Conservation (phyloP, 2,888 invertebrate genomes). For the Ceraclea dissimilis region DNA sequence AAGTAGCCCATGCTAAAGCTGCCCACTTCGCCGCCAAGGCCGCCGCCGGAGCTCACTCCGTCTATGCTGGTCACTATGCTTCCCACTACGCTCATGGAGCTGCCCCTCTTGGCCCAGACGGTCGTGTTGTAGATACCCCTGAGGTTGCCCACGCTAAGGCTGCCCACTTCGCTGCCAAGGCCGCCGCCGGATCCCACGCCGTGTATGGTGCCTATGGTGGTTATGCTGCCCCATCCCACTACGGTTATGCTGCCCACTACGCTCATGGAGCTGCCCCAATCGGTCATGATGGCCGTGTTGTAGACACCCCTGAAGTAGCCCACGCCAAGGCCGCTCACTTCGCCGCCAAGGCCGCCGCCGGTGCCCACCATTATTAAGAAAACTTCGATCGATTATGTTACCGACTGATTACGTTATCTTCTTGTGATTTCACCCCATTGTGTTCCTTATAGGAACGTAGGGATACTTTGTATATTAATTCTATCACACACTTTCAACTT, state of each 20-base stretch:
- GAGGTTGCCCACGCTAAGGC: constrained; percentile 54
- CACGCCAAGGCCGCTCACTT: constrained; percentile 53
- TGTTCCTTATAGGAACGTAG: neutral
- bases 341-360: constrained; percentile 35
- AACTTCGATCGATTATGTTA: neutral
- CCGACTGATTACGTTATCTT: no score
- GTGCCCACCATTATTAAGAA: constrained; percentile 1
- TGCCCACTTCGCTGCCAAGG: constrained; percentile 47
- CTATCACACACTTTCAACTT: neutral
- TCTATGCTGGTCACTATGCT: constrained; percentile 34
- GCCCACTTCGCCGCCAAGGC: constrained; percentile 51
- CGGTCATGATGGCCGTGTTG: constrained; percentile 20
- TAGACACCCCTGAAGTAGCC: constrained; percentile 52
- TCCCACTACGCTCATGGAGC: constrained; percentile 26
- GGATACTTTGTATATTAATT: no score
- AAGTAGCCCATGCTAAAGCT: constrained; percentile 47
- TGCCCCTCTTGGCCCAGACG: constrained; percentile 1
- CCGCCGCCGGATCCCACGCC: constrained; percentile 8
- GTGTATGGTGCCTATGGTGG: constrained; percentile 20
- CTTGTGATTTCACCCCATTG: neutral
- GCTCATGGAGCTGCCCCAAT: constrained; percentile 16
- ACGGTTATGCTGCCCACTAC: constrained; percentile 4
- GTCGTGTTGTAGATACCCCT: constrained; percentile 40
- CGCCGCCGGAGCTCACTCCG: constrained; percentile 24
- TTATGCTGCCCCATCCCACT: neutral